phyloP scores from a whole-genome alignment of 2,113 vertebrate species.

The Gasterosteus aculeatus region DNA sequence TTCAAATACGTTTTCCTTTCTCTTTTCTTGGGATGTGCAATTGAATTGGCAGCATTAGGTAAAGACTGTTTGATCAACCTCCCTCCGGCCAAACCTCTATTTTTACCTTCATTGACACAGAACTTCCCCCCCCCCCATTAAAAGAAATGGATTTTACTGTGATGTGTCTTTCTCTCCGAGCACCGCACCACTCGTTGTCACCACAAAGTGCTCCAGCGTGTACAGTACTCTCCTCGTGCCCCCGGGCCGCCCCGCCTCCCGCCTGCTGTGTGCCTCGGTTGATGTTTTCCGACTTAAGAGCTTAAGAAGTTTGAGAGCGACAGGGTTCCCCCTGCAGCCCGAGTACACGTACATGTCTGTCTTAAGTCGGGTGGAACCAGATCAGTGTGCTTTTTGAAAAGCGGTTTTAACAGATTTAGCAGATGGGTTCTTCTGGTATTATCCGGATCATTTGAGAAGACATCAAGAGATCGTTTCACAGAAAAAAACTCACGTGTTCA shows the following conservation, averaged over 20 bases:
- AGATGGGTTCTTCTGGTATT: neutral
- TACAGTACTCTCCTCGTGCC: constrained; percentile 54
- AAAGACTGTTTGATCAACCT: constrained; percentile 54
- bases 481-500: neutral
- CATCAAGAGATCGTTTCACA: neutral
- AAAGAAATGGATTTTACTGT: constrained; percentile 37
- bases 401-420: neutral
- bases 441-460: neutral
- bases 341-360: constrained; percentile 2
- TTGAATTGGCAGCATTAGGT: constrained; percentile 77
- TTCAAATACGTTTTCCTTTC: constrained; percentile 43
- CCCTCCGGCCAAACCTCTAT: constrained; percentile 41
- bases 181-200: constrained; percentile 49
- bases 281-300: constrained; percentile 39
- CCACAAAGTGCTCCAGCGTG: constrained; percentile 48
- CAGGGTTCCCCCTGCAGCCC: neutral
- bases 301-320: constrained; percentile 31
- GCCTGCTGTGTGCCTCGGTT: constrained; percentile 65
- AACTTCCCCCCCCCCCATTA: constrained; percentile 41
- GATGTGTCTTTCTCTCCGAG: constrained; percentile 47
- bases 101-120: constrained; percentile 40
- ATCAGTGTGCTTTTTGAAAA: neutral
- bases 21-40: constrained; percentile 56
- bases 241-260: constrained; percentile 52
- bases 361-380: neutral